Conservation (phyloP, 2,113 vertebrate species). For the Eubucco bourcierii region DNA sequence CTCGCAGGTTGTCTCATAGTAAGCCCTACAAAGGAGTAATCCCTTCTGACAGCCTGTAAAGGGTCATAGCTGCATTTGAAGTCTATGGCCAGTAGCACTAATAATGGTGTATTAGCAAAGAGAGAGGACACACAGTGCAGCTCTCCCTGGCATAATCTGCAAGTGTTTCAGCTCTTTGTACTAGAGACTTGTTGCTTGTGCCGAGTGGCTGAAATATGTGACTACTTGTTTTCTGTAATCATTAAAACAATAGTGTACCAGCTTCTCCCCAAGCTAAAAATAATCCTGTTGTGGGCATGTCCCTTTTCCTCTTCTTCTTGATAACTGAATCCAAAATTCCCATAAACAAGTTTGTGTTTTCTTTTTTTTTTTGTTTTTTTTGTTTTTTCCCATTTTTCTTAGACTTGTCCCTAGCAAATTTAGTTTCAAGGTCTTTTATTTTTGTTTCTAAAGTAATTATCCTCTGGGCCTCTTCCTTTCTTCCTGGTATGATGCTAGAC, state of each 20-base stretch:
- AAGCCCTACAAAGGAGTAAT: slow-evolving; percentile 31
- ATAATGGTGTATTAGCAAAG: slow-evolving; percentile 8
- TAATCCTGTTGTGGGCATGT: neutral
- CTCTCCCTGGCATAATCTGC: slow-evolving; percentile 17
- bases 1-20: neutral
- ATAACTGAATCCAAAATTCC: slow-evolving; percentile 64
- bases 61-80: neutral
- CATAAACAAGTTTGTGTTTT: slow-evolving; percentile 25
- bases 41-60: slow-evolving; percentile 19
- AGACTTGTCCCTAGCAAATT: slow-evolving; percentile 75
- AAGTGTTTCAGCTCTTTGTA: slow-evolving; percentile 35
- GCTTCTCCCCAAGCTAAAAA: slow-evolving; percentile 43
- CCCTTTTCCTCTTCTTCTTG: slow-evolving; percentile 44
- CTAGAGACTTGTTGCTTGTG: slow-evolving; percentile 10
- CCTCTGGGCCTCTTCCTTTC: slow-evolving; percentile 78
- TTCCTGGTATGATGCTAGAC: slow-evolving; percentile 72
- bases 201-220: slow-evolving; percentile 20
- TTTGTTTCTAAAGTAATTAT: slow-evolving; percentile 78
- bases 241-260: slow-evolving; percentile 42
- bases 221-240: slow-evolving; percentile 4
- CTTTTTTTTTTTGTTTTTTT: slow-evolving; percentile 8
- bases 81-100: neutral
- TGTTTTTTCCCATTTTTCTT: slow-evolving; percentile 46
- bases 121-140: neutral
- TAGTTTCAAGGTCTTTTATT: slow-evolving; percentile 79